Base-by-base conservation (phyloP, 1,140 invertebrate species). In the Pogonomyrmex barbatus region DNA sequence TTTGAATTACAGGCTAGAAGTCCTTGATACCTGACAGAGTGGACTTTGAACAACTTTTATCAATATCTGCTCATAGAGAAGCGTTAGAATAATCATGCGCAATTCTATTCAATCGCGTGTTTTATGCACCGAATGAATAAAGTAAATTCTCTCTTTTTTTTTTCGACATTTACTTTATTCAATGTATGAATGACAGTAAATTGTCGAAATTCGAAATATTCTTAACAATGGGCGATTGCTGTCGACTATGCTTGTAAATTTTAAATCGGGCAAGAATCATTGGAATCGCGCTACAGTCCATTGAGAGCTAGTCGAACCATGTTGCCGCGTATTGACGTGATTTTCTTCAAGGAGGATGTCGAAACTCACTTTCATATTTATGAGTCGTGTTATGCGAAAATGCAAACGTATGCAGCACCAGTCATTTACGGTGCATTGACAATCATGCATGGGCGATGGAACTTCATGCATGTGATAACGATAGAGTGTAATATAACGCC, bases 291-390 rank as follows among this genome's bases (percentile, higher is more conserved):
- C 36, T 12, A 2, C 42, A 47, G 39, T 82, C 10, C 17, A 24
- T 10, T 17, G 68, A 67, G 14, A 83, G 50, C 78, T 33, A 56
- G 54, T 75, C 79, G 68, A 75, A 83, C 6, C 54, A 73, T 50
- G 52, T 73, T 71, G 67, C 60, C 52, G 54, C 67, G 54, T 82
- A 73, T 82, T 47, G 79, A 60, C 79, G 79, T 24, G 54, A 83
- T 83, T 83, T 83, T 45, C 79, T 83, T 12, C 30, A 82, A 82
- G 79, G 12, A 83, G 68, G 68, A 73, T 81, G 63, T 60, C 63
- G 63, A 79, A 86, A 86, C 63, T 60, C 63, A 58, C 52, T 84
- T 84, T 82, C 54, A 84, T 87, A 87, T 87, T 87, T 87, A 87
- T 83, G 85, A 87, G 68, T 33, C 24, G 71, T 58, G 70, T 83